Conservation (phyloP, 2,797 vertebrate genomes). For the Fringilla coelebs region DNA sequence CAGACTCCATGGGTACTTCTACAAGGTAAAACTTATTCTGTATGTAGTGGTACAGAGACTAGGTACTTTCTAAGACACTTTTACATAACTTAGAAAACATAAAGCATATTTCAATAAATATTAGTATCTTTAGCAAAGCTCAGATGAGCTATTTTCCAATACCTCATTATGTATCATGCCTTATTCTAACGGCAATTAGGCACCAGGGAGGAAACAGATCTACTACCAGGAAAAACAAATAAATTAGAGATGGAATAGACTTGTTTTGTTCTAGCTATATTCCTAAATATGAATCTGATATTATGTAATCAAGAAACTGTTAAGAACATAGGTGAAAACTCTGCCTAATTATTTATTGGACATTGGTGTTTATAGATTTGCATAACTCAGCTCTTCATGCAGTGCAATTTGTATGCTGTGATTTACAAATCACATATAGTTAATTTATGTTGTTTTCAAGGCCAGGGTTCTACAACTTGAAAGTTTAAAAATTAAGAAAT, state of each 20-base stretch:
- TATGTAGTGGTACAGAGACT: not conserved
- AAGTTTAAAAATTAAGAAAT: not conserved
- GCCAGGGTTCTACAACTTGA: not conserved
- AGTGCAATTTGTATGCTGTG: not conserved
- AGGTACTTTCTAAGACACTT: not conserved
- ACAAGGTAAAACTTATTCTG: constrained; percentile 38
- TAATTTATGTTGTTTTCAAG: not conserved
- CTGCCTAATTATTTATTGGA: not conserved
- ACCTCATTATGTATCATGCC: constrained; percentile 35
- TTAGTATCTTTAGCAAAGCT: constrained; percentile 58
- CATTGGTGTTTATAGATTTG: not conserved
- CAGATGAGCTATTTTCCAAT: constrained; percentile 53
- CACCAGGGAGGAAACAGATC: constrained; percentile 44
- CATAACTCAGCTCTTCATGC: not conserved
- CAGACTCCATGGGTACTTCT: constrained; percentile 24
- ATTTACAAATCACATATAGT: not conserved
- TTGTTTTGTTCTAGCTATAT: constrained; percentile 2
- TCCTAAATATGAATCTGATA: not conserved
- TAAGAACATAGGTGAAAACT: not conserved
- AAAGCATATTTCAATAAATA: constrained; percentile 65
- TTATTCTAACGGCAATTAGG: constrained; percentile 54
- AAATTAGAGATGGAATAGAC: constrained; percentile 32
- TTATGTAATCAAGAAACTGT: not conserved
- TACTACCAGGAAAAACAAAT: constrained; percentile 49
- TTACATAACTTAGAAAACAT: constrained; percentile 44